phyloP scores from a whole-genome alignment of 1,140 invertebrate genomes.

The Zeugodacus cucurbitae region DNA sequence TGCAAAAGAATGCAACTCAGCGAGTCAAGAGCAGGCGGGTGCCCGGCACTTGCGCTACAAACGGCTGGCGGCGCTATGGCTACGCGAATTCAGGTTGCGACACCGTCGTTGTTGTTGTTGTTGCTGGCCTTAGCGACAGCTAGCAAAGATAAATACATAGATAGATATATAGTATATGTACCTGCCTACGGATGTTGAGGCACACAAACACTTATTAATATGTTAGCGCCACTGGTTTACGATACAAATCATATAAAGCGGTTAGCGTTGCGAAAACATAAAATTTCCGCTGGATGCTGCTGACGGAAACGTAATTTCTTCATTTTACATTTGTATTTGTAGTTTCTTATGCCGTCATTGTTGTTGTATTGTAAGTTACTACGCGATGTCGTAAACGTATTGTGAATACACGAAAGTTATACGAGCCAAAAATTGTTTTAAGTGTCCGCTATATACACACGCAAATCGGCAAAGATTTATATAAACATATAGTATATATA shows the following conservation, averaged over 20 bases:
- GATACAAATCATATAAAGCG: neutral
- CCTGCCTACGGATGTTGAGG: neutral
- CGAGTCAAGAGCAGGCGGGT: neutral
- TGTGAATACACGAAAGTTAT: neutral
- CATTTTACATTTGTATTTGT: neutral
- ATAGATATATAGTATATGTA: too few species aligned
- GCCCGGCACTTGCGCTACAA: neutral
- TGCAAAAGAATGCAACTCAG: slow-evolving; percentile 24
- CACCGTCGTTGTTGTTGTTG: neutral
- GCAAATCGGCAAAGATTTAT: too few species aligned
- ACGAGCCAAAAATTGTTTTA: too few species aligned
- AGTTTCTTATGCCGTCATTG: neutral
- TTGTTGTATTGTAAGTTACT: neutral
- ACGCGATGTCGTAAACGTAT: neutral
- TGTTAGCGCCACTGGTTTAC: neutral
- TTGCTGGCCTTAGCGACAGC: neutral
- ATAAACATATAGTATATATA: too few species aligned
- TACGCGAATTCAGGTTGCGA: neutral
- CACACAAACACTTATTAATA: too few species aligned
- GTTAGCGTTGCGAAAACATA: slow-evolving; percentile 14
- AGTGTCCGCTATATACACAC: too few species aligned
- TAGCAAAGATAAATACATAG: neutral
- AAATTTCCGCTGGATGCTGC: slow-evolving; percentile 10
- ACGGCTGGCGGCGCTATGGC: neutral
- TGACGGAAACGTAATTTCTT: slow-evolving; percentile 15